phyloP scores from a whole-genome alignment of 1,140 invertebrate species.

The Oreohelix idahoensis region DNA sequence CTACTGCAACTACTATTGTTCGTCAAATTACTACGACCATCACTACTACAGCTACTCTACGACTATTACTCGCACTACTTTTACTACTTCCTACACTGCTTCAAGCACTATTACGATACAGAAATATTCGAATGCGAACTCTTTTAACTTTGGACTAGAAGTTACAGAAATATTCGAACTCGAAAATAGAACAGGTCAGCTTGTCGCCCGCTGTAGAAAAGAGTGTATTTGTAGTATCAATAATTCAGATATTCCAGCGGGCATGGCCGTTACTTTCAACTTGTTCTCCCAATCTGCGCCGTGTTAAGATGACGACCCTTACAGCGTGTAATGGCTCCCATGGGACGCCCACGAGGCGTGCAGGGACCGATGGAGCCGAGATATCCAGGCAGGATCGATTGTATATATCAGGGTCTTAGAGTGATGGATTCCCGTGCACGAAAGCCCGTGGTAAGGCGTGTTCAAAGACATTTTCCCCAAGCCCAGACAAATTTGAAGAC shows the following conservation, averaged over 20 bases:
- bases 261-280: background rate
- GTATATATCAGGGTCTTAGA: background rate
- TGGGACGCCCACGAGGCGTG: background rate
- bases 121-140: too few relatives aligned
- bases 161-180: too few relatives aligned
- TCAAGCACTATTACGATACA: too few relatives aligned
- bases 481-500: background rate
- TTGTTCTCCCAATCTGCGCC: constrained; percentile 29
- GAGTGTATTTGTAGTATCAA: constrained; percentile 21
- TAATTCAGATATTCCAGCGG: constrained; percentile 7
- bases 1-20: too few relatives aligned
- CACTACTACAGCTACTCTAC: too few relatives aligned
- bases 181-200: background rate
- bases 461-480: background rate
- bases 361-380: constrained; percentile 4
- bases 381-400: constrained; percentile 3
- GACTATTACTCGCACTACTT: too few relatives aligned
- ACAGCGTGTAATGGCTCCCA: constrained; percentile 15
- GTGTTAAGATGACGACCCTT: constrained; percentile 10
- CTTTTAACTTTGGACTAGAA: too few relatives aligned
- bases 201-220: background rate
- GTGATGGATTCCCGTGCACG: constrained; percentile 8
- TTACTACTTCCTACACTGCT: too few relatives aligned
- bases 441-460: background rate
- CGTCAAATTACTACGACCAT: too few relatives aligned